These are phyloP conservation scores for Myotis vivesi DNA, from an alignment of 2,797 vertebrate genomes.

Conservation along the genomic window DNA sequence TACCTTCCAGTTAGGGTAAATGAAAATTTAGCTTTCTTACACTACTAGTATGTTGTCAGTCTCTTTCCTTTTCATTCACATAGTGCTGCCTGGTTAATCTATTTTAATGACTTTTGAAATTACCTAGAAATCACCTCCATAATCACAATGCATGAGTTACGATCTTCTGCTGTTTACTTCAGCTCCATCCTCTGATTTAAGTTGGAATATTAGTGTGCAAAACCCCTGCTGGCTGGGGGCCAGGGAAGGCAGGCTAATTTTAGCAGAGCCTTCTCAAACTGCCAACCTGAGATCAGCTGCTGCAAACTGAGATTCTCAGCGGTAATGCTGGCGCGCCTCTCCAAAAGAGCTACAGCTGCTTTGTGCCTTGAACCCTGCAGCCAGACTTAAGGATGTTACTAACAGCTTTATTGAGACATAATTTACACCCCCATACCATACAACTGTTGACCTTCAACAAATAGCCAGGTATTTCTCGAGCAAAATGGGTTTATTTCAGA, in stretches of 20 bases:
- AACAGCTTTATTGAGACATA: not conserved
- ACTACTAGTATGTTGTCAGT: not conserved
- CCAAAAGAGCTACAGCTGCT: not conserved
- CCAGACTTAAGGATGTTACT: not conserved
- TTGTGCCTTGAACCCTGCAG: not conserved
- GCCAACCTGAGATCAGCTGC: not conserved
- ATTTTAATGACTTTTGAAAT: constrained; percentile 2
- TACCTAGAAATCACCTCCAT: not conserved
- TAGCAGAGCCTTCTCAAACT: not conserved
- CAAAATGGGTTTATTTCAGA: not conserved
- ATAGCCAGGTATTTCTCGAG: not conserved
- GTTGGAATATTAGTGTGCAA: not conserved
- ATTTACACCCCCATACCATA: no score
- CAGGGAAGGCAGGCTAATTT: not conserved
- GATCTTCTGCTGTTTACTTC: not conserved
- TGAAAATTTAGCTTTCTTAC: not conserved
- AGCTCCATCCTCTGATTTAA: not conserved
- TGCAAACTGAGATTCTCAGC: not conserved
- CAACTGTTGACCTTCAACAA: not conserved
- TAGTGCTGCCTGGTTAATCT: not conserved
- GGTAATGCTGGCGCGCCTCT: not conserved
- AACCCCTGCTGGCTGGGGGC: not conserved
- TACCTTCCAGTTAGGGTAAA: not conserved
- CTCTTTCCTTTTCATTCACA: not conserved
- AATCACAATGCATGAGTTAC: not conserved